Conservation (phyloP, 2,888 invertebrate genomes). For the Helobdella robusta region DNA sequence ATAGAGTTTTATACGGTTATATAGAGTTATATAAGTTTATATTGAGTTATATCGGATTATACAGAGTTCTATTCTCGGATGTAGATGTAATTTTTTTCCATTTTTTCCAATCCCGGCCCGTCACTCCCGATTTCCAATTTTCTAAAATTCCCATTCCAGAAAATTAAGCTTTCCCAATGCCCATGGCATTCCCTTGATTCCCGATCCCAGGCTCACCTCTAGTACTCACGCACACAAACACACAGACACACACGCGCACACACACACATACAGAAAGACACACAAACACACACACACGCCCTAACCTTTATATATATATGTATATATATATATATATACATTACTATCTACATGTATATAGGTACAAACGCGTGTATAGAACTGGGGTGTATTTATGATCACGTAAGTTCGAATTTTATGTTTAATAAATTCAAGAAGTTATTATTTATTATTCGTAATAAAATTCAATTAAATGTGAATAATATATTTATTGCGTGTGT, state of each 20-base stretch:
- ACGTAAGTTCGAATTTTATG: neutral
- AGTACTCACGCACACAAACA: neutral
- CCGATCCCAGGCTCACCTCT: no score
- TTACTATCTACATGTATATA: neutral
- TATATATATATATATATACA: constrained; percentile 1
- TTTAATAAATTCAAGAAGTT: neutral
- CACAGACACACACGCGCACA: neutral
- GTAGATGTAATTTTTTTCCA: no score
- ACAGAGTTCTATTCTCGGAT: no score
- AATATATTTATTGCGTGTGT: neutral
- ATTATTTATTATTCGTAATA: neutral
- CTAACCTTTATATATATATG: neutral
- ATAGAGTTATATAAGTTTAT: no score
- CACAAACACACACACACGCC: neutral
- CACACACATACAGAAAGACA: neutral
- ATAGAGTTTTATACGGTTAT: no score
- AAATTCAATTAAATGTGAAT: neutral
- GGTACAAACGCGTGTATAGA: neutral
- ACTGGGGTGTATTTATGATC: neutral
- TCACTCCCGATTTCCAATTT: no score
- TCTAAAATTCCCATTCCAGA: no score
- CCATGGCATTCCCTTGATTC: no score
- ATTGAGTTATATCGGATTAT: no score
- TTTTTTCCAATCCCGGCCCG: no score
- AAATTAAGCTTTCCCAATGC: no score